These are phyloP conservation scores for Uropsilus gracilis DNA, from an alignment of 2,113 vertebrate genomes.

Conservation along the genomic window DNA sequence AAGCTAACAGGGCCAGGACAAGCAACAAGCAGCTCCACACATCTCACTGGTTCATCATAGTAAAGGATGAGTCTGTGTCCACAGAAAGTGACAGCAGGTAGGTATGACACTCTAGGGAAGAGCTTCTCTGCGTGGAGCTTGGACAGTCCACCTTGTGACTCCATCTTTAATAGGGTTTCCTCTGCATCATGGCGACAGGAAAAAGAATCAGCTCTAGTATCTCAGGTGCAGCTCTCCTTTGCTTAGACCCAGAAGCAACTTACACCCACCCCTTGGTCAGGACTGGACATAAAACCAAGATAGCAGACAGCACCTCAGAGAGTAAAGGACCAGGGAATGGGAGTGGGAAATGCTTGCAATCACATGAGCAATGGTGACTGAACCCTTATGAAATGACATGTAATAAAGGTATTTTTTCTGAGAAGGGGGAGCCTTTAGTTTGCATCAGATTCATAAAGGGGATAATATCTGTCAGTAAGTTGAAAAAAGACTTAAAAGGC, in stretches of 20 bases:
- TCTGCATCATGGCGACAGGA: not conserved
- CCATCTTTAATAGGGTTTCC: not conserved
- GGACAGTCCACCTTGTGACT: fast-evolving
- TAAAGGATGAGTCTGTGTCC: not conserved
- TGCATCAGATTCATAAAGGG: not conserved
- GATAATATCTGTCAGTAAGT: not conserved
- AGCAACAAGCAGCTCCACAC: not conserved
- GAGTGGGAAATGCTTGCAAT: not conserved
- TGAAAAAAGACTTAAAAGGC: not conserved
- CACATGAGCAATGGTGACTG: not conserved
- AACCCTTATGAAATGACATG: not conserved
- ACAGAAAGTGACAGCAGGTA: not conserved
- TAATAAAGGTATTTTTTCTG: not conserved
- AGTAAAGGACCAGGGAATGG: not conserved
- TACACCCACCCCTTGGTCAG: not conserved
- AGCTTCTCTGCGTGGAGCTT: not conserved
- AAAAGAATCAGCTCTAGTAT: not conserved
- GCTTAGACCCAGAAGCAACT: not conserved
- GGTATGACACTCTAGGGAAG: not conserved
- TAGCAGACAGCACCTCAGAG: not conserved
- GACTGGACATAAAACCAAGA: not conserved
- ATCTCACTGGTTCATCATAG: not conserved
- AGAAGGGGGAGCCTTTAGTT: not conserved
- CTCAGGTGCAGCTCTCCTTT: not conserved
- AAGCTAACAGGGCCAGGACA: not conserved